phyloP scores from a whole-genome alignment of 2,888 invertebrate species.

The Nasonovia ribisnigri region DNA sequence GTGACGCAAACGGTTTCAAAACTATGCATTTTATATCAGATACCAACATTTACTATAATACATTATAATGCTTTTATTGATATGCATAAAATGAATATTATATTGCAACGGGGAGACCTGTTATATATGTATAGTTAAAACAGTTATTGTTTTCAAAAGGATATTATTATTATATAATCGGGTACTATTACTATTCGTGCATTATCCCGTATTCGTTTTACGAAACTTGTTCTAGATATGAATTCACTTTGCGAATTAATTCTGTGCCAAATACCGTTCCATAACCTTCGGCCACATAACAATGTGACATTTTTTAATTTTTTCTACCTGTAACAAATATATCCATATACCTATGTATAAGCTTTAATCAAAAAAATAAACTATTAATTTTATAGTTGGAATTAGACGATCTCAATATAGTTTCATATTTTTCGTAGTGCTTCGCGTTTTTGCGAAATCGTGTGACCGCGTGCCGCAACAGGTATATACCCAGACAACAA shows the following conservation, averaged over 20 bases:
- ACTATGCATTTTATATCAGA: neutral
- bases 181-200: neutral
- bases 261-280: neutral
- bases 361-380: neutral
- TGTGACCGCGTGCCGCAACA: neutral
- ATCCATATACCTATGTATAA: neutral
- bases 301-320: neutral
- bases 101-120: too few relatives aligned
- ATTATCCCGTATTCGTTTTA: neutral
- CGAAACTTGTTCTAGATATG: neutral
- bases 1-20: neutral
- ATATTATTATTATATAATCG: too few relatives aligned
- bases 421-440: neutral
- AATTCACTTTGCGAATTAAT: neutral
- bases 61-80: neutral
- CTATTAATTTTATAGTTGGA: neutral
- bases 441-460: neutral
- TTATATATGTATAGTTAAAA: too few relatives aligned
- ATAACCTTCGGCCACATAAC: neutral
- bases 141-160: too few relatives aligned
- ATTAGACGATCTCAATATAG: neutral
- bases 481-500: neutral
- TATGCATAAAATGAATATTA: too few relatives aligned
- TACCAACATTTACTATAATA: neutral
- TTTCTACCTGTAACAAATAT: neutral